A percentile compares a stretch with the other conserved stretches of the same genome.
phyloP scores from a whole-genome alignment of 2,797 vertebrate genomes.

The Hippocampus kuda region DNA sequence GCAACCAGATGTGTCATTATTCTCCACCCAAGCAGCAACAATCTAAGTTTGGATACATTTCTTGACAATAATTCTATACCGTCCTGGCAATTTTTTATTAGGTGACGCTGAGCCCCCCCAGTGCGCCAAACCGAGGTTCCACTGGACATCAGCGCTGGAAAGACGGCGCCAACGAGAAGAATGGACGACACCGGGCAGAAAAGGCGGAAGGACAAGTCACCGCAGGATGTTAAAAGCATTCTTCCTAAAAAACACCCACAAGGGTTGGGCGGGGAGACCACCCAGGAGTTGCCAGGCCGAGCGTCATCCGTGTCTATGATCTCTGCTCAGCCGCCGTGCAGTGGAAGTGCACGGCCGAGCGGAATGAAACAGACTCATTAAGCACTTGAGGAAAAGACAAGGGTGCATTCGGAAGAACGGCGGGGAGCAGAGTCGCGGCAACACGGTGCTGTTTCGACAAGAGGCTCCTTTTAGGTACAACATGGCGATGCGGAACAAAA shows the following conservation, averaged over 20 bases:
- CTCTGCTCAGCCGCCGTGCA: conserved; percentile 15
- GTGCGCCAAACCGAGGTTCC: neutral
- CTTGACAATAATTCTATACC: too few species aligned
- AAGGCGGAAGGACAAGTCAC: conserved; percentile 32
- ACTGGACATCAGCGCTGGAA: neutral
- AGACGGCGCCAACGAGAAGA: neutral
- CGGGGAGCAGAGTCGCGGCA: neutral
- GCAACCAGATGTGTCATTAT: too few species aligned
- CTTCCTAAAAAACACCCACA: conserved; percentile 52
- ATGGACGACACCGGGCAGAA: conserved; percentile 17
- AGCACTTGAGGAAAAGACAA: conserved; percentile 1
- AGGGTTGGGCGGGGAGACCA: conserved; percentile 51
- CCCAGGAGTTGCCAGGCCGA: conserved; percentile 41
- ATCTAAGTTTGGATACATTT: too few species aligned
- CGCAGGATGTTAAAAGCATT: conserved; percentile 52
- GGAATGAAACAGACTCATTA: conserved; percentile 15
- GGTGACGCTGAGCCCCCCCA: too few species aligned
- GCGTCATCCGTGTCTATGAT: conserved; percentile 33
- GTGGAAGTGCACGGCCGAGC: conserved; percentile 6
- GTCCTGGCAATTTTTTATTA: too few species aligned
- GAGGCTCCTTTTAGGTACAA: neutral
- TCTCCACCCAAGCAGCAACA: too few species aligned
- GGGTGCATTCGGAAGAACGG: too few species aligned
- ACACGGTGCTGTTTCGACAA: neutral
- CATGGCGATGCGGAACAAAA: neutral